Conservation (phyloP, 1,140 invertebrate species). For the Bombus turneri region DNA sequence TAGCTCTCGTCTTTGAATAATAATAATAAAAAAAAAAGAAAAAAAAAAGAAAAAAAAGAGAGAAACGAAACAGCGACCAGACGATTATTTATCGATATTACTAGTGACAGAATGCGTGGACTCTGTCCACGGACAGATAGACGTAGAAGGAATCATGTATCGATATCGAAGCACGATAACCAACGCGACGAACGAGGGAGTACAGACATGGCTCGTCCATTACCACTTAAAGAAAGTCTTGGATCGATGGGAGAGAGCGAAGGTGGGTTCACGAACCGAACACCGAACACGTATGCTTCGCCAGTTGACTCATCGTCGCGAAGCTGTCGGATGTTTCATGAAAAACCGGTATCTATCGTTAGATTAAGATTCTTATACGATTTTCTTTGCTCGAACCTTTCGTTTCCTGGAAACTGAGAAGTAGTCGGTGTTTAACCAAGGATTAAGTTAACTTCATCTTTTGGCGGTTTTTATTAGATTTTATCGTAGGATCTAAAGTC, state of each 20-base stretch:
- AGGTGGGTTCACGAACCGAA: slow-evolving; percentile 55
- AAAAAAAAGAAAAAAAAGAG: no score
- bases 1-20: no score
- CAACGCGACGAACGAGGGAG: slow-evolving; percentile 34
- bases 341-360: slow-evolving; percentile 37
- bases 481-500: neutral
- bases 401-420: slow-evolving; percentile 2
- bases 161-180: slow-evolving; percentile 37
- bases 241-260: slow-evolving; percentile 58
- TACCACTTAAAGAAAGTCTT: slow-evolving; percentile 55
- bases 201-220: slow-evolving; percentile 72
- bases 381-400: neutral
- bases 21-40: no score
- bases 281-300: slow-evolving; percentile 43
- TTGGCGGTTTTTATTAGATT: neutral
- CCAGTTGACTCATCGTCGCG: slow-evolving; percentile 65
- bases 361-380: neutral
- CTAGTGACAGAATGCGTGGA: slow-evolving; percentile 4
- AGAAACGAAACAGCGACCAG: neutral
- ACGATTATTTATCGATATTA: slow-evolving; percentile 34
- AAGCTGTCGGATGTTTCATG: slow-evolving; percentile 46
- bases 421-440: neutral
- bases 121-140: slow-evolving; percentile 16
- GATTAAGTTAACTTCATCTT: neutral
- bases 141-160: slow-evolving; percentile 39